Conservation (phyloP, 2,888 invertebrate genomes). For the Rhagonycha lutea region DNA sequence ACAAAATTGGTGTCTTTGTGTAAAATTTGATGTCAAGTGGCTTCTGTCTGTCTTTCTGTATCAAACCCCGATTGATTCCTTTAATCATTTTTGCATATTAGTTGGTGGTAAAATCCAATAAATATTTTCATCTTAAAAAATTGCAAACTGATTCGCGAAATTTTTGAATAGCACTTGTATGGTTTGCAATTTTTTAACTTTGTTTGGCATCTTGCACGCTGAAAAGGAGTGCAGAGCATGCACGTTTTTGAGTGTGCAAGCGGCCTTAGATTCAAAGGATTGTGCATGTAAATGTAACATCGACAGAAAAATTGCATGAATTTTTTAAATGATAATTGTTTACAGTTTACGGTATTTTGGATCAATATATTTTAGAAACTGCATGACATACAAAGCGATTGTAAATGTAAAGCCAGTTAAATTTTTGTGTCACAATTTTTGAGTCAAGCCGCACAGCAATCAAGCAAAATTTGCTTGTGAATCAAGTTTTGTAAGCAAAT, state of each 20-base stretch:
- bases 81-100: conserved; percentile 23
- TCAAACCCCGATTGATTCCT: conserved; percentile 36
- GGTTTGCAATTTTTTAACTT: neutral
- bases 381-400: neutral
- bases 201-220: neutral
- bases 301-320: neutral
- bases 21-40: conserved; percentile 48
- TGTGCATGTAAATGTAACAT: neutral
- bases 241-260: neutral
- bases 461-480: too few relatives aligned
- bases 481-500: too few relatives aligned
- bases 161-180: neutral
- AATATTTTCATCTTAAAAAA: neutral
- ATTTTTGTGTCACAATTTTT: neutral
- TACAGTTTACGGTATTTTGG: neutral
- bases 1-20: conserved; percentile 45
- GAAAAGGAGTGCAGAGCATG: neutral
- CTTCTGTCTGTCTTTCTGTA: conserved; percentile 54
- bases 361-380: neutral
- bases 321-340: neutral
- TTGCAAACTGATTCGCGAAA: neutral
- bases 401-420: neutral
- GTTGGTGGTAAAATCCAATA: neutral
- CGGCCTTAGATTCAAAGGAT: neutral
- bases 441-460: neutral